Evolutionary conservation across 2,797 vertebrate species (phyloP).

Genomic region (Pangasius mekongensis): DNA sequence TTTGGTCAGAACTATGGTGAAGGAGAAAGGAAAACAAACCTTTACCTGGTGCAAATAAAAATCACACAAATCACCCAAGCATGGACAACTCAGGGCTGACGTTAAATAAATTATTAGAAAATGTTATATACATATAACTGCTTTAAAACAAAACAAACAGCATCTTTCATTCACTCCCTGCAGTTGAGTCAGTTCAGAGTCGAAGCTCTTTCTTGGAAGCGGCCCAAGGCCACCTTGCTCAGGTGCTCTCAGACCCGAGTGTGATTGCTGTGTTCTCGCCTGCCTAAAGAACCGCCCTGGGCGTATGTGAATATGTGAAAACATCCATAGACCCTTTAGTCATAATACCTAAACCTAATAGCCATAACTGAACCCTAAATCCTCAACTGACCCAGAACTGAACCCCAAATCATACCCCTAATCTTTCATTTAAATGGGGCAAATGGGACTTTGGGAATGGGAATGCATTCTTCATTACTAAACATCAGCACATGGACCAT

Average conservation of each 20-base stretch:
- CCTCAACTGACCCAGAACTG: not conserved
- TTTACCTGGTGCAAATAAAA: not conserved
- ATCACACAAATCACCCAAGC: not conserved
- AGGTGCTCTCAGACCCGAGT: not conserved
- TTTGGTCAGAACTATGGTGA: not conserved
- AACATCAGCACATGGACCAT: constrained; percentile 2
- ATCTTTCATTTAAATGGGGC: not conserved
- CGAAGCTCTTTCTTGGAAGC: not conserved
- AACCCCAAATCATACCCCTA: not conserved
- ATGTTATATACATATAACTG: no score
- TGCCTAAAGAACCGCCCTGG: not conserved
- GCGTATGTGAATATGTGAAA: not conserved
- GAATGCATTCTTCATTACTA: not conserved
- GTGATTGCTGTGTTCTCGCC: not conserved
- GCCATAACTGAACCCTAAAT: not conserved
- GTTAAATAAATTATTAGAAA: not conserved
- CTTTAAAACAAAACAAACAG: not conserved
- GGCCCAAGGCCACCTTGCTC: not conserved
- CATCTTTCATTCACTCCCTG: not conserved
- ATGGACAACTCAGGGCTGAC: not conserved
- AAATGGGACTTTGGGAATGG: not conserved
- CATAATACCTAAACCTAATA: not conserved
- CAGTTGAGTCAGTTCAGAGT: not conserved
- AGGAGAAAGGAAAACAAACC: not conserved
- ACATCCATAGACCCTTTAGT: not conserved